phyloP scores from a whole-genome alignment of 2,113 vertebrate genomes.

The Saccopteryx leptura region DNA sequence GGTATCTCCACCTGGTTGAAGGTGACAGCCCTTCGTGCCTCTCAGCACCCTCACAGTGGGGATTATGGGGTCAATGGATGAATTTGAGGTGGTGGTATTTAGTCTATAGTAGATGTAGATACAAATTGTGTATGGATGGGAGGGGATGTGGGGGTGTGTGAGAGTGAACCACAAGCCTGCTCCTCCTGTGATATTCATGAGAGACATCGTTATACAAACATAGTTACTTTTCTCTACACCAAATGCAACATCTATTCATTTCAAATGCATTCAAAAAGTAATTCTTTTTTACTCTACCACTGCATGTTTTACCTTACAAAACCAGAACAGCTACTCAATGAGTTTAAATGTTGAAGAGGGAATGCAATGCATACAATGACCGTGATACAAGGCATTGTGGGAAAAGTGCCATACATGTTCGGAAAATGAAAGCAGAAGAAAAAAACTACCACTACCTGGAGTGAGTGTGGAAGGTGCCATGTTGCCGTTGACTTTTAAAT shows the following conservation, averaged over 20 bases:
- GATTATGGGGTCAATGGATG: not conserved
- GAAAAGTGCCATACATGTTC: not conserved
- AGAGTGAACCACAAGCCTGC: not conserved
- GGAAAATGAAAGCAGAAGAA: not conserved
- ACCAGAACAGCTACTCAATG: not conserved
- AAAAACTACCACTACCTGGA: not conserved
- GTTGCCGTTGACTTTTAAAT: not conserved
- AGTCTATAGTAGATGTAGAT: not conserved
- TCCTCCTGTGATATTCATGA: not conserved
- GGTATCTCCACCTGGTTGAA: not conserved
- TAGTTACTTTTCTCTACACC: not conserved
- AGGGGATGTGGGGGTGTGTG: rapidly evolving
- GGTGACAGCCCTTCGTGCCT: not conserved
- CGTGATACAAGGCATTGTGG: rapidly evolving
- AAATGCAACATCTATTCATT: not conserved
- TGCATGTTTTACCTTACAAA: not conserved
- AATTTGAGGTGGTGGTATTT: not conserved
- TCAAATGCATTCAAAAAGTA: not conserved
- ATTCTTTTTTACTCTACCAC: not conserved
- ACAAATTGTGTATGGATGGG: not conserved
- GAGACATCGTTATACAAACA: not conserved
- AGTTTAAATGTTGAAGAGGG: not conserved
- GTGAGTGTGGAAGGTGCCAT: not conserved
- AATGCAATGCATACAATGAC: not conserved
- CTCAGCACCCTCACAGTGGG: not conserved